These are phyloP conservation scores for Troglohyphantes excavatus DNA, from an alignment of 2,888 invertebrate genomes.

Conservation along the genomic window DNA sequence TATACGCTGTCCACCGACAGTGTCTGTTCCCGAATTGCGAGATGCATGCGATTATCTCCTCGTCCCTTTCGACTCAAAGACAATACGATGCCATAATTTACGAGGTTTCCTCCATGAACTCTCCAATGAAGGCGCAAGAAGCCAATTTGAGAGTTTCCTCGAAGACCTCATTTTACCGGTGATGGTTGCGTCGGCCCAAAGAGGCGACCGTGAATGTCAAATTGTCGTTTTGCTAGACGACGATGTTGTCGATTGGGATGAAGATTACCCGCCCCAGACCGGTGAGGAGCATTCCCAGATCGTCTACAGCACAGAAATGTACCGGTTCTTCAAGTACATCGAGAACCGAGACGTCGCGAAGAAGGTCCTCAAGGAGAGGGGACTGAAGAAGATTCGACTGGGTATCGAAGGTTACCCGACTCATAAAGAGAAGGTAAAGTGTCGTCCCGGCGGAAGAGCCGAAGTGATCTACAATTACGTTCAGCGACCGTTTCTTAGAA, in stretches of 20 bases:
- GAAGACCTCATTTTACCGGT: conserved; percentile 97
- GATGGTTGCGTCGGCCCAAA: conserved; percentile 91
- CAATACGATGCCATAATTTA: conserved; percentile 97
- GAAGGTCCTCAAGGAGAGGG: conserved; percentile 96
- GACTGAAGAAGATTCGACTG: conserved; percentile 98
- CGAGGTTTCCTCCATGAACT: conserved; percentile 98
- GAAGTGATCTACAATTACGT: conserved; percentile 99
- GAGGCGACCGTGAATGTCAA: conserved; percentile 98
- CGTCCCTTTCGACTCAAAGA: conserved; percentile 97
- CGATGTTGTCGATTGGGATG: conserved; percentile 98
- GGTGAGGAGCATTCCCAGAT: conserved; percentile 99
- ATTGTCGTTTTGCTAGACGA: conserved; percentile 98
- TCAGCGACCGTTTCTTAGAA: conserved; percentile 98
- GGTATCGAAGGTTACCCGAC: conserved; percentile 99
- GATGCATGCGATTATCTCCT: conserved; percentile 99
- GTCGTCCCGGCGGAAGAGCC: conserved; percentile 96
- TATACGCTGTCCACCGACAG: conserved; percentile 95
- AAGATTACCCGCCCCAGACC: conserved; percentile 99
- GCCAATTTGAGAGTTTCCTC: conserved; percentile 97
- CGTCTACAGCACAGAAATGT: conserved; percentile 96
- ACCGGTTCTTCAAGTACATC: conserved; percentile 99
- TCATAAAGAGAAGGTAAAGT: conserved; percentile 98
- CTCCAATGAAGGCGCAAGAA: conserved; percentile 98
- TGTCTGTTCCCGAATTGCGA: conserved; percentile 96
- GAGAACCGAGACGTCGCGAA: conserved; percentile 99